These are phyloP conservation scores for Diaprepes abbreviatus DNA, from an alignment of 2,888 invertebrate species.

Conservation along the genomic window DNA sequence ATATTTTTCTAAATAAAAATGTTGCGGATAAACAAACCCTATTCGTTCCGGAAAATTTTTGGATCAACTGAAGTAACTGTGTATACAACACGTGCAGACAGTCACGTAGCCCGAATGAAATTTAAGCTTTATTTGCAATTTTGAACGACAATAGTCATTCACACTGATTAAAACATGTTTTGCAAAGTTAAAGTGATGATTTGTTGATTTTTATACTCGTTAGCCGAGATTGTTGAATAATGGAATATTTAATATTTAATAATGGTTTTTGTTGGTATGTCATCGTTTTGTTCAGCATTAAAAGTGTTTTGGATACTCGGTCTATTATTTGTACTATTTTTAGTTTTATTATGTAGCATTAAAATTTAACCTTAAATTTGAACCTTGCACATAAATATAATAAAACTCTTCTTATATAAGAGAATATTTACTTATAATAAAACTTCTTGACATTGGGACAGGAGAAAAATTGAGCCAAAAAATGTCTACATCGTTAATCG, in stretches of 20 bases:
- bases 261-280: not conserved
- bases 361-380: not conserved
- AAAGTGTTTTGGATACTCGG: not conserved
- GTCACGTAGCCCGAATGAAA: constrained; percentile 9
- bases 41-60: too few species aligned
- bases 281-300: not conserved
- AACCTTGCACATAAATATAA: not conserved
- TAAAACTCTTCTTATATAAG: not conserved
- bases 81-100: not conserved
- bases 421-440: too few species aligned
- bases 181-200: not conserved
- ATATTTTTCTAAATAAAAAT: too few species aligned
- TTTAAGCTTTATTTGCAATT: not conserved
- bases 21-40: too few species aligned
- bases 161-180: not conserved
- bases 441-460: too few species aligned
- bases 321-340: not conserved
- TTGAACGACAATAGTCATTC: not conserved
- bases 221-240: too few species aligned
- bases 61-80: too few species aligned
- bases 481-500: too few species aligned
- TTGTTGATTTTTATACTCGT: not conserved
- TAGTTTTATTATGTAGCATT: not conserved
- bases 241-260: not conserved
- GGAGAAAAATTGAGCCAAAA: too few species aligned